Evolutionary conservation across 2,113 vertebrate species (phyloP), one percentile per base, ranked within the genome.

Genomic region (Ramphastos sulfuratus): DNA sequence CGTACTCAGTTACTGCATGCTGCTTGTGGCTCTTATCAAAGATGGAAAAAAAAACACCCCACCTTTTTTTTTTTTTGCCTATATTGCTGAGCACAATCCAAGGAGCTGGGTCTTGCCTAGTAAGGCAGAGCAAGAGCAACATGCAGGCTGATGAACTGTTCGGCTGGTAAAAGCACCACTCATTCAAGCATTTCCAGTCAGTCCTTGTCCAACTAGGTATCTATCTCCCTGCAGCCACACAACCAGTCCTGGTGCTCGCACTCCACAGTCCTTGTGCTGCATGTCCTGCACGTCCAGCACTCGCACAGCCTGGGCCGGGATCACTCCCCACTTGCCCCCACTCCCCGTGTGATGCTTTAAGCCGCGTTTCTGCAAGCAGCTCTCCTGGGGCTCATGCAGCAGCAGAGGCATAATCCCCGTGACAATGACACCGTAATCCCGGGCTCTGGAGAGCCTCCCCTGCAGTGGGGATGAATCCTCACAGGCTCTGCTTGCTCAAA

Each of bases 281-380:
- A 0, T 2, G 13, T 3, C 31, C 20, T 0, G 1, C 79, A 12
- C 9, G 0, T 25, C 70, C 89, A 79, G 59, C 84, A 8, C 87
- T 0, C 2, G 1, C 31, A 10, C 18, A 42, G 74, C 0, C 55
- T 50, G 52, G 59, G 65, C 54, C 13, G 0, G 6, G n/a, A 71
- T n/a, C 46, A 2, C 10, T 14, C 82, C 70, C 64, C 20, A 4
- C 59, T 24, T 1, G 4, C 28, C 61, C 52, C 37, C 4, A 0
- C 15, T 33, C 60, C 83, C 48, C 0, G 1, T 4, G 79, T 44
- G 73, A 75, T 67, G 74, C 93, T 72, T 87, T 94, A 94, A 95
- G 64, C 89, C 7, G 1, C 3, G 27, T 33, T 0, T 0, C 59
- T 24, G 1, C 77, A 35, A 82, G 91, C 86, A 18, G 91, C 91